phyloP scores from a whole-genome alignment of 2,888 invertebrate genomes.

The Proisotoma minuta region DNA sequence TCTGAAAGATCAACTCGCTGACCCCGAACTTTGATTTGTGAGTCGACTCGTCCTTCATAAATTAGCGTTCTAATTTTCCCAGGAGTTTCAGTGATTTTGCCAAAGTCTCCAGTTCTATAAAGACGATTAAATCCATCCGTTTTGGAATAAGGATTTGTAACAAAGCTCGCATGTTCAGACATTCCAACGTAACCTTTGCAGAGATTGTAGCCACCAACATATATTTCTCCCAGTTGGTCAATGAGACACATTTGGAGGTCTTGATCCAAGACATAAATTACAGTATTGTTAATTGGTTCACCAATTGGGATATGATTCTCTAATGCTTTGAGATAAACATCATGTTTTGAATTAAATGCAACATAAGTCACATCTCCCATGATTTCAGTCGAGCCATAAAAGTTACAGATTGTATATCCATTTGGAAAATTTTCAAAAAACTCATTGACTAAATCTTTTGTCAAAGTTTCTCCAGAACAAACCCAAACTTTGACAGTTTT shows the following conservation, averaged over 20 bases:
- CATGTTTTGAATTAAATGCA: constrained; percentile 57
- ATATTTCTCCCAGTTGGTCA: constrained; percentile 54
- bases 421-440: constrained; percentile 58
- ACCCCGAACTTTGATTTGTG: constrained; percentile 79
- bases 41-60: constrained; percentile 58
- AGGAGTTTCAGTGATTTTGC: constrained; percentile 28
- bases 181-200: constrained; percentile 45
- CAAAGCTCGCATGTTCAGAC: constrained; percentile 42
- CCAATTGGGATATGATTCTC: constrained; percentile 66
- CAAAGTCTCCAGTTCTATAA: constrained; percentile 42
- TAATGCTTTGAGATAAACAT: constrained; percentile 55
- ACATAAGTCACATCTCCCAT: constrained; percentile 87
- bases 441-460: constrained; percentile 48
- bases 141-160: constrained; percentile 33
- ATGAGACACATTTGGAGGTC: constrained; percentile 63
- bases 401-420: constrained; percentile 64
- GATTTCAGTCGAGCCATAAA: constrained; percentile 87
- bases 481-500: constrained; percentile 69
- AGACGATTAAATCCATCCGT: constrained; percentile 24
- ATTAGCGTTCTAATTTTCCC: constrained; percentile 23
- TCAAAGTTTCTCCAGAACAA: constrained; percentile 69
- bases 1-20: constrained; percentile 60
- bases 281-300: constrained; percentile 71
- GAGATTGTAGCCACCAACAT: constrained; percentile 44
- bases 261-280: constrained; percentile 71